Evolutionary conservation across 2,113 vertebrate genomes (phyloP), one percentile per base, ranked within the genome.

Genomic region (Cyanoramphus novaezelandiae): DNA sequence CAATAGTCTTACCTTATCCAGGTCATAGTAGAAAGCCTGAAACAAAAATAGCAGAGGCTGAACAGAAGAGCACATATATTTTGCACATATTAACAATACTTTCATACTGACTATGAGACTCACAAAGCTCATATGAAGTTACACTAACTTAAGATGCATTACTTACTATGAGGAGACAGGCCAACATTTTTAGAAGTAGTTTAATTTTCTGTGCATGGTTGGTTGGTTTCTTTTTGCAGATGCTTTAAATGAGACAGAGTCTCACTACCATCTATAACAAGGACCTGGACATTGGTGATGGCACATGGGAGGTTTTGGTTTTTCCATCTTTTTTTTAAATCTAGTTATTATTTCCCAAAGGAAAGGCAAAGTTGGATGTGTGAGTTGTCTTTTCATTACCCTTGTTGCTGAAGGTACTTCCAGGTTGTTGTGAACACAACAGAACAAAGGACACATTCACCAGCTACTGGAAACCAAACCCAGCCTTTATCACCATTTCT

Each of bases 21-120:
- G 97, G 92, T 99, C 99, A 4, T 99, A 99, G 82, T 99, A 98
- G 96, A 99, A 99, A 31, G 98, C 99, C 99, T 99, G 97, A 43
- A 95, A 98, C 46, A 97, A 23, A 97, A 92, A 94, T 0, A 68
- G 47, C 20, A 87, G 7, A 96, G 65, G 57, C 29, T 97, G 87
- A 97, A 47, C 10, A 74, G 35, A 12, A 92, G 18, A 72, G 23
- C 24, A 29, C 2, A 0, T 33, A 10, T 13, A 27, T 67, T 47
- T 47, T 63, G 53, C 8, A 31, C 6, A 19, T 15, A 35, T 7
- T 23, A 33, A 28, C 1, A 2, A 47, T 1, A 13, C 9, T 50
- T 46, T 2, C 13, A 29, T 0, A 20, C 6, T 11, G 11, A 9
- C 69, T 89, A 43, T 64, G 41, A 47, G 12, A 9, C 9, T 29